These are phyloP conservation scores for Agrochola lota DNA, from an alignment of 2,888 invertebrate genomes.

Conservation along the genomic window DNA sequence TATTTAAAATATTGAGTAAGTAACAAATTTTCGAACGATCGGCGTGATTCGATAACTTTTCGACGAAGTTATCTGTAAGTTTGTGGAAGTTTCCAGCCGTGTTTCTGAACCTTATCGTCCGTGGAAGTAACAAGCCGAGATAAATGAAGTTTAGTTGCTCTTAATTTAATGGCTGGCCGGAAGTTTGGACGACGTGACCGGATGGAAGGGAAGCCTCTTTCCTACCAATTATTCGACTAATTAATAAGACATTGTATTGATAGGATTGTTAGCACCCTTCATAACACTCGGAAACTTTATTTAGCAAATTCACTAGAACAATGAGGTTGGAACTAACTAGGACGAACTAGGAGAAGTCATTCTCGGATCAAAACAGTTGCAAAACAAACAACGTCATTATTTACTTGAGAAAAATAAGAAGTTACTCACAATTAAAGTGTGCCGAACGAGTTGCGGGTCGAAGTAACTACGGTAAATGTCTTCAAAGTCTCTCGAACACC, in stretches of 20 bases:
- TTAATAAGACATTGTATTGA: conserved; percentile 73
- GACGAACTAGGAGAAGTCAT: no score
- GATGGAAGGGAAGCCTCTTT: conserved; percentile 74
- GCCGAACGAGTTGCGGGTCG: conserved; percentile 50
- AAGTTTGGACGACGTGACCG: conserved; percentile 87
- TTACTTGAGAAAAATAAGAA: conserved; percentile 56
- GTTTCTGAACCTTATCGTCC: conserved; percentile 88
- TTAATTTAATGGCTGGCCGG: conserved; percentile 88
- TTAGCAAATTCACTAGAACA: conserved; percentile 42
- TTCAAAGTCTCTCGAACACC: conserved; percentile 59
- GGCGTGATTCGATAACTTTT: conserved; percentile 88
- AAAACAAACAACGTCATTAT: conserved; percentile 51
- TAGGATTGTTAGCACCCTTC: conserved; percentile 60
- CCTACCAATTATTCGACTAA: conserved; percentile 81
- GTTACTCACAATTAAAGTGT: conserved; percentile 59
- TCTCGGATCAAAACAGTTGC: conserved; percentile 44
- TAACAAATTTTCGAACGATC: conserved; percentile 89
- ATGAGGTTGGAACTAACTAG: conserved; percentile 50
- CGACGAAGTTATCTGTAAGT: conserved; percentile 82
- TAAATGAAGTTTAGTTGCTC: conserved; percentile 89
- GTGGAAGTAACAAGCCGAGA: conserved; percentile 88
- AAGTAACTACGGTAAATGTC: conserved; percentile 62
- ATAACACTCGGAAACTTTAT: conserved; percentile 53
- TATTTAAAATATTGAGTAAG: conserved; percentile 88
- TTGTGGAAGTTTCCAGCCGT: conserved; percentile 82